These are phyloP conservation scores for Lathronympha strigana DNA, from an alignment of 2,888 invertebrate species.

Conservation along the genomic window DNA sequence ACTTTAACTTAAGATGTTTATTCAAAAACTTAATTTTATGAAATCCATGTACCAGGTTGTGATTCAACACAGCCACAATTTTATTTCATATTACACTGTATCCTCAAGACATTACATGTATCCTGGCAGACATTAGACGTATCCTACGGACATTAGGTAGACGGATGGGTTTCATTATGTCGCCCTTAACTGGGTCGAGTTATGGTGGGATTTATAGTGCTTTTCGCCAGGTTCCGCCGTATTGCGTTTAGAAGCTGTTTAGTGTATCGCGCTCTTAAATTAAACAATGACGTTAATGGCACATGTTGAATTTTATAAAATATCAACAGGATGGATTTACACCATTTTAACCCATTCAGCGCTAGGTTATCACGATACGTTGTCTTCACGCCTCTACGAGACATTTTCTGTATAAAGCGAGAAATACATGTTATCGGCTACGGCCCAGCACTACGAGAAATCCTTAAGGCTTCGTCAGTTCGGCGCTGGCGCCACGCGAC, in stretches of 20 bases:
- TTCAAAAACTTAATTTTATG: background rate
- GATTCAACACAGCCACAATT: conserved; percentile 25
- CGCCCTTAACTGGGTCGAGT: conserved; percentile 36
- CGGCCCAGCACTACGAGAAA: too few relatives aligned
- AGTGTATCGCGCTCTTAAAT: background rate
- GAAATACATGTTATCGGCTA: too few relatives aligned
- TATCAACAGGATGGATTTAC: too few relatives aligned
- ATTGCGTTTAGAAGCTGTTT: conserved; percentile 5
- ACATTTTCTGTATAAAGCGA: too few relatives aligned
- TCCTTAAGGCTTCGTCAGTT: too few relatives aligned
- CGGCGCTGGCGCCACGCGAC: too few relatives aligned
- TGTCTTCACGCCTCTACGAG: too few relatives aligned
- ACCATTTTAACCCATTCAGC: too few relatives aligned
- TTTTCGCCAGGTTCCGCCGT: conserved; percentile 3
- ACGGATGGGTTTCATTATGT: conserved; percentile 42
- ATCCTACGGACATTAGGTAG: conserved; percentile 40
- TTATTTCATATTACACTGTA: conserved; percentile 45
- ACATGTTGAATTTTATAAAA: too few relatives aligned
- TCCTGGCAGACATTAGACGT: conserved; percentile 33
- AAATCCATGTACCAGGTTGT: background rate
- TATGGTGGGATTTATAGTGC: conserved; percentile 35
- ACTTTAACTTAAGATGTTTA: too few relatives aligned
- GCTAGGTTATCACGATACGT: too few relatives aligned
- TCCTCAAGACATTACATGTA: conserved; percentile 37
- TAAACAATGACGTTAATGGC: too few relatives aligned